phyloP scores from a whole-genome alignment of 2,888 invertebrate species.

The Rhogogaster chlorosoma region DNA sequence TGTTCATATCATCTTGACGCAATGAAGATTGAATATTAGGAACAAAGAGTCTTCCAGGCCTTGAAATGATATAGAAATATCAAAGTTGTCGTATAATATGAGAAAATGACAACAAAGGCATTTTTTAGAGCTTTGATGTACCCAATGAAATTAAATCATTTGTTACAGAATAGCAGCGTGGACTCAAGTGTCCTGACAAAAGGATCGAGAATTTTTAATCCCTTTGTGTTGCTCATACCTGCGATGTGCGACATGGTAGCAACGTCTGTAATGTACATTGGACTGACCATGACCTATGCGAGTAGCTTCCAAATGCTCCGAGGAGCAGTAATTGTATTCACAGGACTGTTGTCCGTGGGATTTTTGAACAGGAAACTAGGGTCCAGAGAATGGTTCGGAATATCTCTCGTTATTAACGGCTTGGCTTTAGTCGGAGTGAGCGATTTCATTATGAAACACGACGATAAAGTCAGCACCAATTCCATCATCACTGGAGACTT shows the following conservation, averaged over 20 bases:
- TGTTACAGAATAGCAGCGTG: constrained; percentile 68
- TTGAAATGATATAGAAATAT: neutral
- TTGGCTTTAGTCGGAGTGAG: constrained; percentile 86
- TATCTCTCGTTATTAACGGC: constrained; percentile 85
- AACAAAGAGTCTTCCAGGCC: neutral
- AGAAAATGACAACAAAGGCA: neutral
- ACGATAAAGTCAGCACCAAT: constrained; percentile 80
- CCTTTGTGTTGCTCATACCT: constrained; percentile 89
- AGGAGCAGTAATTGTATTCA: constrained; percentile 94
- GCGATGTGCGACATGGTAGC: constrained; percentile 94
- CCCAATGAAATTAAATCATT: neutral
- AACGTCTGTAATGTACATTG: constrained; percentile 94
- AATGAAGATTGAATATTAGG: neutral
- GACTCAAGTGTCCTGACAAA: constrained; percentile 82
- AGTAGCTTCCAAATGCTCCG: constrained; percentile 98
- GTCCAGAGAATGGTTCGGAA: constrained; percentile 88
- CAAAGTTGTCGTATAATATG: neutral
- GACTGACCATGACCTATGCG: constrained; percentile 93
- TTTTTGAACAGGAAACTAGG: constrained; percentile 86
- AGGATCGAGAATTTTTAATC: constrained; percentile 88
- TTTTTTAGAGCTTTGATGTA: neutral
- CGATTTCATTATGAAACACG: constrained; percentile 81
- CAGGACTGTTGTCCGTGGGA: constrained; percentile 91
- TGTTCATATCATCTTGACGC: too few relatives aligned
- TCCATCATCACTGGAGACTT: constrained; percentile 91